phyloP scores from a whole-genome alignment of 2,888 invertebrate genomes.

The Oasisia sp. region DNA sequence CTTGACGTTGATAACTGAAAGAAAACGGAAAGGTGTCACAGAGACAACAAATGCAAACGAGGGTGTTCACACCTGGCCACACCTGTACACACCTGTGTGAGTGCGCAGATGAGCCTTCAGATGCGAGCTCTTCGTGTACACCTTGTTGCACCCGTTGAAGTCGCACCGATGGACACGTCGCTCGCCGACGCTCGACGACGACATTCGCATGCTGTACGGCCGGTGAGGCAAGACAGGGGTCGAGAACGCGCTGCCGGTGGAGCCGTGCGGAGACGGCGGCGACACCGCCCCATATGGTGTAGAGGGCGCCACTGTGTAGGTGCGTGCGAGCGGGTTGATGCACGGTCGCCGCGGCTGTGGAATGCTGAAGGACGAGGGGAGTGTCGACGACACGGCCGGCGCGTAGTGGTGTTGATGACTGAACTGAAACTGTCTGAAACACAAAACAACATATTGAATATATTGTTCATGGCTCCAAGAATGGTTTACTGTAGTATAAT shows the following conservation, averaged over 20 bases:
- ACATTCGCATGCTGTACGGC: slow-evolving; percentile 33
- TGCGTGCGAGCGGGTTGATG: neutral
- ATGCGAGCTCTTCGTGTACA: slow-evolving; percentile 74
- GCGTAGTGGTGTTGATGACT: neutral
- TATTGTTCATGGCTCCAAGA: too few species aligned
- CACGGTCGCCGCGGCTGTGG: slow-evolving; percentile 1
- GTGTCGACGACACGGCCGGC: neutral
- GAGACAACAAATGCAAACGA: neutral
- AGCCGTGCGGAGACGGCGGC: neutral
- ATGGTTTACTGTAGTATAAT: too few species aligned
- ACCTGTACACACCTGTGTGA: slow-evolving; percentile 67
- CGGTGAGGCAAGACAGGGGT: neutral
- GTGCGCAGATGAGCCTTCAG: slow-evolving; percentile 73
- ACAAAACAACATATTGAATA: neutral
- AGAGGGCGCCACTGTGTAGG: slow-evolving; percentile 2
- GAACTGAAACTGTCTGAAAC: neutral
- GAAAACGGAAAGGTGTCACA: neutral
- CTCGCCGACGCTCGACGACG: slow-evolving; percentile 39
- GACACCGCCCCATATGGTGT: neutral
- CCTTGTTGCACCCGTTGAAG: slow-evolving; percentile 70
- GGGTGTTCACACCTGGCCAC: neutral
- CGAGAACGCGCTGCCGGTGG: neutral
- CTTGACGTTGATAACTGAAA: too few species aligned
- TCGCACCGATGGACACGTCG: slow-evolving; percentile 57
- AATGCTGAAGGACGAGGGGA: neutral